Conservation (phyloP, 2,113 vertebrate genomes). For the Nymphicus hollandicus region DNA sequence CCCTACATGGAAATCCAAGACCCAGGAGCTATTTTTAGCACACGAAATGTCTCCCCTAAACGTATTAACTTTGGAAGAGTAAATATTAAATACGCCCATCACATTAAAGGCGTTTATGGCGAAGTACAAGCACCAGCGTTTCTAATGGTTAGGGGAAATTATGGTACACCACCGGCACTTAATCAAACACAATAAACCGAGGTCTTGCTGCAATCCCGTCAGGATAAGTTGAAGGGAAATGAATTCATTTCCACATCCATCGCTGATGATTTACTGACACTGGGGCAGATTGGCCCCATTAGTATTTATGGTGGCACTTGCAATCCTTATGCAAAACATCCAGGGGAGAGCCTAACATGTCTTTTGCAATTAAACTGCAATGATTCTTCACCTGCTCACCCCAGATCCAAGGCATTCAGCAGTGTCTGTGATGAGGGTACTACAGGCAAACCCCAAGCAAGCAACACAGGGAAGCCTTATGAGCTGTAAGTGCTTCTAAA, state of each 20-base stretch:
- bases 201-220: neutral
- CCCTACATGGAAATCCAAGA: constrained; percentile 59
- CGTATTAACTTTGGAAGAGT: constrained; percentile 21
- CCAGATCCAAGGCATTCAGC: neutral
- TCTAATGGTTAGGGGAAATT: constrained; percentile 10
- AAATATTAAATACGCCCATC: constrained; percentile 37
- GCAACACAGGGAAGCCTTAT: neutral
- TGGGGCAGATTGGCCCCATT: neutral
- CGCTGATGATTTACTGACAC: neutral
- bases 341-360: neutral
- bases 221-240: constrained; percentile 1
- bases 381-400: neutral
- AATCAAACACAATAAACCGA: neutral
- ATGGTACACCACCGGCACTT: neutral
- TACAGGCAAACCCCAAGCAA: neutral
- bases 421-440: neutral
- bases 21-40: constrained; percentile 51
- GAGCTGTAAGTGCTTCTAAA: neutral
- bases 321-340: neutral
- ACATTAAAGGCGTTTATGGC: neutral
- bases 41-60: constrained; percentile 11
- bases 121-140: neutral
- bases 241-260: neutral
- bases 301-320: constrained; percentile 6
- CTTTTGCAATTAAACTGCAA: neutral